These are phyloP conservation scores for Alca torda DNA, from an alignment of 2,797 vertebrate species.

Conservation along the genomic window DNA sequence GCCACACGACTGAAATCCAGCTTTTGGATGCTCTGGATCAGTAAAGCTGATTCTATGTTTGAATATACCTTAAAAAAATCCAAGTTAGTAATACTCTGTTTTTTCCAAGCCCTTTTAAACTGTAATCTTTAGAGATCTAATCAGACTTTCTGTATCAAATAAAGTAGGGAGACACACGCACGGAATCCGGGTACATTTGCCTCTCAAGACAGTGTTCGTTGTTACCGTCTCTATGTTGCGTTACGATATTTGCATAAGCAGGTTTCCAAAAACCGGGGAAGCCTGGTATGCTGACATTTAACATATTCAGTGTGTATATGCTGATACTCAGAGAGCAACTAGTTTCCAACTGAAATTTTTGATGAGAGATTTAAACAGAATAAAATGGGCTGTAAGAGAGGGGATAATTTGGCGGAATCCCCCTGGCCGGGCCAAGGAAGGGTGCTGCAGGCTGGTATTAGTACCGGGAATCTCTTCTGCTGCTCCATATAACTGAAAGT, in stretches of 20 bases:
- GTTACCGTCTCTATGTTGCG: not conserved
- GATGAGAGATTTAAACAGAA: not conserved
- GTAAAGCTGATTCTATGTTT: not conserved
- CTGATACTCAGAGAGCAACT: not conserved
- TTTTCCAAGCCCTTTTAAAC: not conserved
- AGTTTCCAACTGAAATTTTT: not conserved
- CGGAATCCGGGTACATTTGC: not conserved
- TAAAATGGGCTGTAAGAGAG: not conserved
- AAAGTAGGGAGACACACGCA: not conserved
- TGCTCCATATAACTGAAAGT: not conserved
- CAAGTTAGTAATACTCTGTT: not conserved
- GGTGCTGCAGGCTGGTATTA: not conserved
- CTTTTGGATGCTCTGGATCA: not conserved
- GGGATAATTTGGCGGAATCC: not conserved
- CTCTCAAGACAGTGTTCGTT: not conserved
- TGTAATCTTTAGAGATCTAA: not conserved
- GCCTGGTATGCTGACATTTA: not conserved
- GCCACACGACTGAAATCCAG: not conserved
- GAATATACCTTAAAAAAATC: not conserved
- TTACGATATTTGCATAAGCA: not conserved
- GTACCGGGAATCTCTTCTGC: not conserved
- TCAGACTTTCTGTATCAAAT: not conserved
- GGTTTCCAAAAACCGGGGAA: not conserved
- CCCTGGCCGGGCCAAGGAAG: not conserved
- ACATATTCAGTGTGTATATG: not conserved